A percentile compares a stretch with the other conserved stretches of the same genome.
Conservation (phyloP, 2,888 invertebrate species). For the Protonemura montana region DNA sequence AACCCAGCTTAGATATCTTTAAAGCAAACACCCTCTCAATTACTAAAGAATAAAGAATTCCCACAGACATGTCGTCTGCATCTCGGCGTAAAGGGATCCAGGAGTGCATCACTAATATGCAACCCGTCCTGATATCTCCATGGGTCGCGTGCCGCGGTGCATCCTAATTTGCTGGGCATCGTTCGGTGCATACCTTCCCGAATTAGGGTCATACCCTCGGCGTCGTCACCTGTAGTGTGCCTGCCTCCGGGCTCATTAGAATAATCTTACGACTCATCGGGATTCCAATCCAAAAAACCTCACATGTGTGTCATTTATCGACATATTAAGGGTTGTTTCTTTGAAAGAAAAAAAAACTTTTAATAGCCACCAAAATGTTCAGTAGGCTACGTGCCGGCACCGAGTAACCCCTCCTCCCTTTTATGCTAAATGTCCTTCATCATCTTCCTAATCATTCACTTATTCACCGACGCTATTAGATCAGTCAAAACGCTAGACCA, state of each 20-base stretch:
- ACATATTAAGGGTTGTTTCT: background rate
- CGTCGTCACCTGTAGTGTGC: background rate
- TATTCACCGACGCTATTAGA: too few species aligned
- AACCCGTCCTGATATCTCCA: background rate
- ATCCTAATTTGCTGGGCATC: background rate
- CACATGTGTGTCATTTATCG: too few species aligned
- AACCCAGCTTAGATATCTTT: background rate
- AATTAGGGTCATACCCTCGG: constrained; percentile 2
- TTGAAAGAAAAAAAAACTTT: background rate
- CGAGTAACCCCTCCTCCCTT: too few species aligned
- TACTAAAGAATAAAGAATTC: background rate
- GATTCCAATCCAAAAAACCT: background rate
- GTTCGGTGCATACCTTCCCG: background rate
- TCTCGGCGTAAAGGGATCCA: background rate
- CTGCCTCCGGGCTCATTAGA: background rate
- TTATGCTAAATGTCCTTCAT: too few species aligned
- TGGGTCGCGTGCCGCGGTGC: background rate
- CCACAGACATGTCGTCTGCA: background rate
- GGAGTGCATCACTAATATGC: background rate
- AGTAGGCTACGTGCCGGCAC: too few species aligned
- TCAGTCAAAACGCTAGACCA: too few species aligned
- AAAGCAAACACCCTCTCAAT: background rate
- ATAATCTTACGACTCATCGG: constrained; percentile 15
- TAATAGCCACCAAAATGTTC: too few species aligned
- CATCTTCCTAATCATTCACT: too few species aligned